These are phyloP conservation scores for Campoplex capitator DNA, from an alignment of 2,888 invertebrate species.

Conservation along the genomic window DNA sequence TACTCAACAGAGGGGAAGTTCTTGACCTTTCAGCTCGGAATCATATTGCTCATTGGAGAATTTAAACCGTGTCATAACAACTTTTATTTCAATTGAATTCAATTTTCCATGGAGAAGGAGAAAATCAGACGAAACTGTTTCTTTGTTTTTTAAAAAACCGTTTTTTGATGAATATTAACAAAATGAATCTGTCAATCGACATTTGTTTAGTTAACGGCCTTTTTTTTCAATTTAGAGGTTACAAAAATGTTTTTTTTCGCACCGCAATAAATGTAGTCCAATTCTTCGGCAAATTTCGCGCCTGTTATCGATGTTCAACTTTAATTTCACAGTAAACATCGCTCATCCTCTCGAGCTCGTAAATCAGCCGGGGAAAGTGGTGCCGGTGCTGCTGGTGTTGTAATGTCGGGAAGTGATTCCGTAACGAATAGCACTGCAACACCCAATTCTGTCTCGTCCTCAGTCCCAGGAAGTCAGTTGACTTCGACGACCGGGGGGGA, in stretches of 20 bases:
- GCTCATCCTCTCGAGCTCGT: conserved; percentile 85
- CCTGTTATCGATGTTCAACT: not conserved
- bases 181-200: not conserved
- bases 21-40: not conserved
- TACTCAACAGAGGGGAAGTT: not conserved
- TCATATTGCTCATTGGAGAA: not conserved
- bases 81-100: not conserved
- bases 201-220: not conserved
- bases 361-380: conserved; percentile 86
- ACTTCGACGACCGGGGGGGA: conserved; percentile 79
- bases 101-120: not conserved
- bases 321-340: conserved; percentile 79
- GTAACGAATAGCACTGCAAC: conserved; percentile 78
- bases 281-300: not conserved
- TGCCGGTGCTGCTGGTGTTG: conserved; percentile 69
- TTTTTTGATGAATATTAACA: not conserved
- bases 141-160: not conserved
- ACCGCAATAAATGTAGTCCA: not conserved
- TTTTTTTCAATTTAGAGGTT: not conserved
- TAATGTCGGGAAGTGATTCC: conserved; percentile 82
- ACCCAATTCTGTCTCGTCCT: conserved; percentile 79
- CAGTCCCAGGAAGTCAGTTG: conserved; percentile 79
- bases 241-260: not conserved
- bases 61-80: not conserved
- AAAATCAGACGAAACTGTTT: not conserved